phyloP scores from a whole-genome alignment of 2,888 invertebrate species.

The Galeopsomyia nigrocyanea region DNA sequence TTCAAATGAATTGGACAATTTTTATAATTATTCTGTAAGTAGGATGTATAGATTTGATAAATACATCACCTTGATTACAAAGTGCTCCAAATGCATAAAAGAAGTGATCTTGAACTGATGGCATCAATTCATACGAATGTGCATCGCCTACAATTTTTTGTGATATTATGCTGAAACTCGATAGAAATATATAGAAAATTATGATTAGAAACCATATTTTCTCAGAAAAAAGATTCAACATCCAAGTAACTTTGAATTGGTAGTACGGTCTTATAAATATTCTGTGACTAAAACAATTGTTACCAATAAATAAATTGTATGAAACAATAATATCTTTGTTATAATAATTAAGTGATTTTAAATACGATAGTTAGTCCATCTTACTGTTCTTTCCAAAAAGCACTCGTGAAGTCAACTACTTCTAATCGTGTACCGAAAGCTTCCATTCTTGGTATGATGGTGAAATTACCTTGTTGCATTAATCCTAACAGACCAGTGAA shows the following conservation, averaged over 20 bases:
- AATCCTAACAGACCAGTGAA: conserved; percentile 46
- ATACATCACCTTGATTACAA: conserved; percentile 51
- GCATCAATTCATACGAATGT: conserved; percentile 1
- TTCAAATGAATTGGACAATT: no score
- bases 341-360: no score
- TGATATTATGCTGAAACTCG: conserved; percentile 42
- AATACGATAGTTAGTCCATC: not conserved
- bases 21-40: no score
- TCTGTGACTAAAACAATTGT: conserved; percentile 36
- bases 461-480: conserved; percentile 41
- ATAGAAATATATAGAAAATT: conserved; percentile 42
- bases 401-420: conserved; percentile 36
- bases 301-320: conserved; percentile 14
- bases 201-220: conserved; percentile 39
- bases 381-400: conserved; percentile 50
- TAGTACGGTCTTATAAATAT: conserved; percentile 38
- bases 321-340: no score
- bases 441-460: conserved; percentile 44
- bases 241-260: conserved; percentile 47
- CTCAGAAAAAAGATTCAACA: conserved; percentile 52
- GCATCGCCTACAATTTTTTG: conserved; percentile 22
- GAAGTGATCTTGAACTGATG: conserved; percentile 46
- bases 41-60: not conserved
- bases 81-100: conserved; percentile 53
- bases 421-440: conserved; percentile 6